phyloP scores from a whole-genome alignment of 2,113 vertebrate genomes.

The Rhinoderma darwinii region DNA sequence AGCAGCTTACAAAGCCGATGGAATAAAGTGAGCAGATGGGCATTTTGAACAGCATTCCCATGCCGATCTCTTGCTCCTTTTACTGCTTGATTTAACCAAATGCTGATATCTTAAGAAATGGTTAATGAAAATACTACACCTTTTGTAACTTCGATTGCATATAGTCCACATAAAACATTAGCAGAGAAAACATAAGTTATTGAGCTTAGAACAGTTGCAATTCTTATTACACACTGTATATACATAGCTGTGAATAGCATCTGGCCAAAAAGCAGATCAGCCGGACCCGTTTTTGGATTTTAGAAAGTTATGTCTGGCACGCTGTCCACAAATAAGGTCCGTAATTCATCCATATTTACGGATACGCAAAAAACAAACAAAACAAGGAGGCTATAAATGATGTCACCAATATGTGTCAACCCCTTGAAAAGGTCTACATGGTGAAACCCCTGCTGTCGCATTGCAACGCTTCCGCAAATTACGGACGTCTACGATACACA shows the following conservation, averaged over 20 bases:
- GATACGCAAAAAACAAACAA: not conserved
- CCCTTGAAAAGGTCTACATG: too few relatives aligned
- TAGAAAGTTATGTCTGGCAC: too few relatives aligned
- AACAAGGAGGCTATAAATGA: too few relatives aligned
- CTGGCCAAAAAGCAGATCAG: not conserved
- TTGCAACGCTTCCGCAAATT: too few relatives aligned
- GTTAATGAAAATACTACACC: conserved; percentile 69
- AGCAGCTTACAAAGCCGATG: conserved; percentile 93
- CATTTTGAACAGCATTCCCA: conserved; percentile 84
- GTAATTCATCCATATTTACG: too few relatives aligned
- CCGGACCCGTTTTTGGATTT: not conserved
- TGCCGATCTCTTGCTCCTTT: conserved; percentile 89
- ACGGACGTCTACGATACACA: too few relatives aligned
- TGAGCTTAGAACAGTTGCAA: too few relatives aligned
- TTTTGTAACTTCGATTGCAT: not conserved
- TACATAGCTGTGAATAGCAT: not conserved
- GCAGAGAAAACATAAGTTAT: not conserved
- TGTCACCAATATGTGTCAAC: too few relatives aligned
- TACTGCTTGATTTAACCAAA: conserved; percentile 97
- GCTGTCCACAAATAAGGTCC: not conserved
- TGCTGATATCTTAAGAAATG: conserved; percentile 88
- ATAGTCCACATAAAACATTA: not conserved
- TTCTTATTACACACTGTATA: not conserved
- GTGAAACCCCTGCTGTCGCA: too few relatives aligned
- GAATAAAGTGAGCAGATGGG: conserved; percentile 94